Evolutionary conservation across 2,888 invertebrate genomes (phyloP).

Genomic region (Eretmocerus hayati): DNA sequence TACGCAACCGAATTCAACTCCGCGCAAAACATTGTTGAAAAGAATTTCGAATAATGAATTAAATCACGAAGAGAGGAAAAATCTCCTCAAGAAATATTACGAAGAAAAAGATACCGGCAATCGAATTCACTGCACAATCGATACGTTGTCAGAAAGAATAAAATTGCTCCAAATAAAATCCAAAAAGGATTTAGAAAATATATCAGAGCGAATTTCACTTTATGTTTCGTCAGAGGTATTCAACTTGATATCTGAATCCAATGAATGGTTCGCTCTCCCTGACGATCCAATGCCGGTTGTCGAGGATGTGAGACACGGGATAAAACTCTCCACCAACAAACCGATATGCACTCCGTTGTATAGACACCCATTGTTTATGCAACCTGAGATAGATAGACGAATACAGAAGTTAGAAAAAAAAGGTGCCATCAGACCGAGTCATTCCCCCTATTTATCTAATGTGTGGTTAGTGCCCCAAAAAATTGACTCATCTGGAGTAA

Average conservation of each 20-base stretch:
- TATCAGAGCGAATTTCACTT: neutral
- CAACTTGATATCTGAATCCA: neutral
- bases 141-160: neutral
- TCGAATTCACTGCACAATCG: neutral
- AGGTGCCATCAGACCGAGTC: neutral
- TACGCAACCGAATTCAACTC: neutral
- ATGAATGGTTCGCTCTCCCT: neutral
- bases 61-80: neutral
- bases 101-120: neutral
- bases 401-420: neutral
- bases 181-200: neutral
- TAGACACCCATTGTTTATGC: neutral
- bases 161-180: neutral
- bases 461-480: neutral
- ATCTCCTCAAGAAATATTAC: neutral
- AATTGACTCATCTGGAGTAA: neutral
- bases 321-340: neutral
- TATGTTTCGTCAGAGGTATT: neutral
- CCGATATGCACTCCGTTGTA: neutral
- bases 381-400: neutral
- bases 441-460: neutral
- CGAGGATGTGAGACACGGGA: neutral
- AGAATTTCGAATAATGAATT: neutral
- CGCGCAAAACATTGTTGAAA: neutral
- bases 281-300: neutral